A percentile compares a stretch with the other conserved stretches of the same genome.
Conservation (phyloP, 2,888 invertebrate genomes). For the Plusia festucae region DNA sequence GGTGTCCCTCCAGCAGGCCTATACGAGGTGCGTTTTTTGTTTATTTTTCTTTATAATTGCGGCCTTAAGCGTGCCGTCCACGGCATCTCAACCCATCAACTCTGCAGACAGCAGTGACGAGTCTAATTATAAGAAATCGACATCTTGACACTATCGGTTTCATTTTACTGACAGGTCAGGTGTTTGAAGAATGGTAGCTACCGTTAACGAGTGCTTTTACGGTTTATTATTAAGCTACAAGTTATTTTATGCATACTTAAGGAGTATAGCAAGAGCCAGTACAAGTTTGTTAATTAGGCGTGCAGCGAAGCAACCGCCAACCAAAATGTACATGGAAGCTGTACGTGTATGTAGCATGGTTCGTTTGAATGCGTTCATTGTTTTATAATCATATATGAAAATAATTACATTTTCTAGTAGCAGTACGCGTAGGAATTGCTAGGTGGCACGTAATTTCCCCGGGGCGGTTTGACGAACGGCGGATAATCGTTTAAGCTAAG, state of each 20-base stretch:
- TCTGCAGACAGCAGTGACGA: conserved; percentile 43
- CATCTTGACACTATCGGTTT: conserved; percentile 56
- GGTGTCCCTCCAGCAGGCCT: conserved; percentile 73
- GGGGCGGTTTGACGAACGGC: conserved; percentile 69
- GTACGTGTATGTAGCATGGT: conserved; percentile 33
- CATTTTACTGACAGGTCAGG: conserved; percentile 27
- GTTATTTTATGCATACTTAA: conserved; percentile 15
- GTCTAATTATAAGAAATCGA: conserved; percentile 58
- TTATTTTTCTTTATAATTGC: conserved; percentile 67
- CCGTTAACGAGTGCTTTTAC: conserved; percentile 38
- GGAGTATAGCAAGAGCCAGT: not conserved
- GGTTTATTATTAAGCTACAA: conserved; percentile 16
- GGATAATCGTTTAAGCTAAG: conserved; percentile 55
- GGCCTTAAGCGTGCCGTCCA: conserved; percentile 66
- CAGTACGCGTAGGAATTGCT: conserved; percentile 67
- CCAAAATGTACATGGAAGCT: conserved; percentile 27
- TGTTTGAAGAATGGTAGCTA: conserved; percentile 35
- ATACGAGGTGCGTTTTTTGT: conserved; percentile 63
- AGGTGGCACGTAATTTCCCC: conserved; percentile 80
- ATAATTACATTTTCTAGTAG: conserved; percentile 78
- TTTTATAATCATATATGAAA: conserved; percentile 68
- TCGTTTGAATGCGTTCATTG: conserved; percentile 64
- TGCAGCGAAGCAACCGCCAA: conserved; percentile 26
- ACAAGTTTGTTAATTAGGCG: conserved; percentile 26
- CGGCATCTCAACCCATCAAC: conserved; percentile 39